A percentile compares a stretch with the other conserved stretches of the same genome.
These are phyloP conservation scores for Poeciliopsis turrubarensis DNA, from an alignment of 2,113 vertebrate species.

Conservation along the genomic window DNA sequence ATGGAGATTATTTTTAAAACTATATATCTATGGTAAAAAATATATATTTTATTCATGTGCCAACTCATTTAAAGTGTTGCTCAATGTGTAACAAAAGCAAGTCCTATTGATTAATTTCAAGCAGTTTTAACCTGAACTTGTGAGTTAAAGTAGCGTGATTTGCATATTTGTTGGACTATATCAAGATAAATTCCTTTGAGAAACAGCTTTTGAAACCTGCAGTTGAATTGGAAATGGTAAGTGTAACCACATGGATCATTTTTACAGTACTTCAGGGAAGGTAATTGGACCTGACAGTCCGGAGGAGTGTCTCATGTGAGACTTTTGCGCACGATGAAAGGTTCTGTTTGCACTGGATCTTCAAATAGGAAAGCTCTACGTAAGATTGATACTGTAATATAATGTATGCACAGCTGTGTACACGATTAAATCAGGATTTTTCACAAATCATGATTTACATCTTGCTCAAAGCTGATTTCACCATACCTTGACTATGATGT, in stretches of 20 bases:
- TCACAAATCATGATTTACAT: slow-evolving; percentile 34
- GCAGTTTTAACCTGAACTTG: neutral
- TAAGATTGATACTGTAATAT: slow-evolving; percentile 16
- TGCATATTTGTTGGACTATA: neutral
- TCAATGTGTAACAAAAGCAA: neutral
- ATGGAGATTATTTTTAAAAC: too few relatives aligned
- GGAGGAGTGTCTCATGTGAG: slow-evolving; percentile 8
- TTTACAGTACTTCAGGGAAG: neutral
- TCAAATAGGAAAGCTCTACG: slow-evolving; percentile 9
- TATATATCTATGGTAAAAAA: too few relatives aligned
- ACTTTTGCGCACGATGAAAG: slow-evolving; percentile 6
- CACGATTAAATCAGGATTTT: neutral
- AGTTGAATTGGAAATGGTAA: neutral
- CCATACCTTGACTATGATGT: neutral
- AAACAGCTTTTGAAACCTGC: neutral
- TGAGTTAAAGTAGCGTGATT: neutral
- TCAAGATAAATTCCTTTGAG: neutral
- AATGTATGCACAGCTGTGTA: neutral
- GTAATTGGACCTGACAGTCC: slow-evolving; percentile 6
- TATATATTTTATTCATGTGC: too few relatives aligned
- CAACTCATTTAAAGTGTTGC: neutral
- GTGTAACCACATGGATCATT: neutral
- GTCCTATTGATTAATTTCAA: neutral
- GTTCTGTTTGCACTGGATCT: neutral
- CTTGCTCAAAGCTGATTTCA: neutral